Base-by-base conservation (phyloP, 2,888 invertebrate genomes). In the Thymelicus lineola region DNA sequence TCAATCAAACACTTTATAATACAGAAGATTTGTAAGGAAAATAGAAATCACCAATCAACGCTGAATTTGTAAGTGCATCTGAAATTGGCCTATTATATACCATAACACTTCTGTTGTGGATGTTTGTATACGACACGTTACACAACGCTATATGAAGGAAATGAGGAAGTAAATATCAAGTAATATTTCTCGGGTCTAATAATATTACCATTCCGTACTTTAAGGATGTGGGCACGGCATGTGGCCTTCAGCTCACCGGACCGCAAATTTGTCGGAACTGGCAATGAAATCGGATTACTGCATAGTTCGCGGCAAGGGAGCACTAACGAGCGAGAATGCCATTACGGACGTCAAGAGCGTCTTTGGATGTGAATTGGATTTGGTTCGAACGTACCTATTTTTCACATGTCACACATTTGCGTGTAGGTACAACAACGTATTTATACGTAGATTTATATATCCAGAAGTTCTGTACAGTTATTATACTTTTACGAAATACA, bases 241-340 rank as follows among this genome's bases (percentile, higher is more conserved):
- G 62, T 46, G 63, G 57, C 62, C 35, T 57, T 48, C 28, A 46
- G 62, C 17, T 85, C 86, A 86, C 82, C 86, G 82, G 86, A 88
- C 91, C 90, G 90, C 90, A 91, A 92, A 92, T 91, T 91, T 89
- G 89, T 89, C 86, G 89, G 87, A 88, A 88, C 87, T 87, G 86
- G 83, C 87, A 86, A 85, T 88, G 90, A 87, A 90, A 90, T 90
- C 88, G 86, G 89, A 91, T 92, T 90, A 91, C 87, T 82, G 81
- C 78, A 78, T 82, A 85, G 81, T 84, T 82, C 78, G 83, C 81
- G 81, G 83, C 81, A 80, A 83, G 83, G 83, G 85, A 85, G 82
- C 81, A 85, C 86, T 90, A 90, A 91, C 91, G 87, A 89, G 84
- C 82, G 75, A 76, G 85, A 86, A 85, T 84, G 82, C 86, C 80